phyloP scores from a whole-genome alignment of 1,140 invertebrate species.

The Drosophila serrata region DNA sequence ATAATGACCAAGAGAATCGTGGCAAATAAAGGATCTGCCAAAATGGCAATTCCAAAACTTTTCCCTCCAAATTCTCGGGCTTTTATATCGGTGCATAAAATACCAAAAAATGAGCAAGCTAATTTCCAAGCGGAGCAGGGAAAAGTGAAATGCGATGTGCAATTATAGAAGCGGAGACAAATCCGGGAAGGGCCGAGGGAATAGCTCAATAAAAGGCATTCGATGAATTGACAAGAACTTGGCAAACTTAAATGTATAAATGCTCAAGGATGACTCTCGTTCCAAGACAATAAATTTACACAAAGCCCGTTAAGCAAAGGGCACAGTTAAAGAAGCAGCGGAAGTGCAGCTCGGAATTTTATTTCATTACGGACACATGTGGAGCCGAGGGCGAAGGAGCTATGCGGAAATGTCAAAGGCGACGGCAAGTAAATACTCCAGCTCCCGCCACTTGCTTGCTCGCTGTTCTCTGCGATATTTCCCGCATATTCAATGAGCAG shows the following conservation, averaged over 20 bases:
- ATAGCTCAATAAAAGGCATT: conserved; percentile 71
- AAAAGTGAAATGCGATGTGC: conserved; percentile 3
- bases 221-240: conserved; percentile 73
- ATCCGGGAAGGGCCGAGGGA: conserved; percentile 52
- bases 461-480: conserved; percentile 15
- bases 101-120: conserved; percentile 48
- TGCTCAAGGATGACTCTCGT: conserved; percentile 51
- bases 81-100: conserved; percentile 48
- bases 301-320: conserved; percentile 17
- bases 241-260: conserved; percentile 70
- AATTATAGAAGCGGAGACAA: conserved; percentile 52
- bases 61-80: conserved; percentile 20
- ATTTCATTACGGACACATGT: conserved; percentile 44
- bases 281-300: conserved; percentile 68
- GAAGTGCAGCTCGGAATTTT: conserved; percentile 60
- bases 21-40: conserved; percentile 45
- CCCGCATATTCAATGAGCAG: conserved; percentile 66
- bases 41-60: conserved; percentile 44
- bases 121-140: conserved; percentile 55
- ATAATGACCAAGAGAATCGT: conserved; percentile 51
- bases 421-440: not conserved
- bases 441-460: not conserved
- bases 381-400: not conserved
- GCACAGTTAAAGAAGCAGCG: not conserved
- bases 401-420: conserved; percentile 14